A percentile compares a stretch with the other conserved stretches of the same genome.
Evolutionary conservation across 2,888 invertebrate species (phyloP).

Genomic region (Seladonia tumulorum): DNA sequence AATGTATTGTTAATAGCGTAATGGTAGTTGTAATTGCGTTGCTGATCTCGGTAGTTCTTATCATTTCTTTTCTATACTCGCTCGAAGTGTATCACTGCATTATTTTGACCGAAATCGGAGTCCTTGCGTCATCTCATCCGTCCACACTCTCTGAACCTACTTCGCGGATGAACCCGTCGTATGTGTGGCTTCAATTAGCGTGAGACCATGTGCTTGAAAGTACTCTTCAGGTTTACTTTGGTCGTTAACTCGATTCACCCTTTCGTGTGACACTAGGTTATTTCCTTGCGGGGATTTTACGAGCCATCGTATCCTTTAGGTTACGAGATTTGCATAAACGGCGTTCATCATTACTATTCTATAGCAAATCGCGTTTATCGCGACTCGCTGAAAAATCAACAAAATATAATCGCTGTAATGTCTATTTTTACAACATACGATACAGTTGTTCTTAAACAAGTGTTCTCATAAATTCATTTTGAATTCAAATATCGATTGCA

Average conservation of each 20-base stretch:
- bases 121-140: not conserved
- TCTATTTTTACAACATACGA: not conserved
- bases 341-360: not conserved
- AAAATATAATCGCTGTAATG: not conserved
- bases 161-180: constrained; percentile 31
- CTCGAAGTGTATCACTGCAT: not conserved
- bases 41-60: not conserved
- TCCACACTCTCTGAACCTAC: constrained; percentile 25
- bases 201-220: constrained; percentile 46
- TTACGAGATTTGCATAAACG: constrained; percentile 8
- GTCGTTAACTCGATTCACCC: constrained; percentile 55
- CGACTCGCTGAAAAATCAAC: not conserved
- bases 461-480: not conserved
- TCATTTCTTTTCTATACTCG: not conserved
- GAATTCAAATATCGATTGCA: not conserved
- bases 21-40: not conserved
- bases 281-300: constrained; percentile 41
- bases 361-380: not conserved
- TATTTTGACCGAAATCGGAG: constrained; percentile 16
- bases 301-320: constrained; percentile 4
- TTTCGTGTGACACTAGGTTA: constrained; percentile 32
- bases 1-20: not conserved
- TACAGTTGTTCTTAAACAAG: not conserved
- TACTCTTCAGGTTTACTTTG: constrained; percentile 52
- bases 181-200: constrained; percentile 52